Percentiles rank a stretch among this genome's conserved stretches.
These are phyloP conservation scores for Schlechtendalia chinensis DNA, from an alignment of 1,140 invertebrate genomes.

Conservation along the genomic window DNA sequence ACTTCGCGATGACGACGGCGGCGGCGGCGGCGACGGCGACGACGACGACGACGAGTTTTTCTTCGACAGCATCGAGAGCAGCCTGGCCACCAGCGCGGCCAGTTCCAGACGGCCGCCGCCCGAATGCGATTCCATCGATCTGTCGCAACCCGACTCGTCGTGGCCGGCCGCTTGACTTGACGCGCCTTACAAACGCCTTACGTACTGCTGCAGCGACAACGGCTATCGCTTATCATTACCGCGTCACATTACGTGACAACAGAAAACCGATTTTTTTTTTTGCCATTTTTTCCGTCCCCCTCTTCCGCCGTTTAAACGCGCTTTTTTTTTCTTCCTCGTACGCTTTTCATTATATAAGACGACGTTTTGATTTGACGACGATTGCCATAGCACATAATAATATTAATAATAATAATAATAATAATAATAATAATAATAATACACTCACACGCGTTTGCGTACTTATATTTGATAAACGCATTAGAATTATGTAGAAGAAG, in stretches of 20 bases:
- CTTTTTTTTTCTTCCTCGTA: background rate
- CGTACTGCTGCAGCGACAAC: too few species aligned
- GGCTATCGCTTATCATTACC: too few species aligned
- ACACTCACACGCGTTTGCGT: background rate
- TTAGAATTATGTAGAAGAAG: background rate
- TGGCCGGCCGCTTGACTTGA: background rate
- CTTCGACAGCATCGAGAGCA: slow-evolving; percentile 46
- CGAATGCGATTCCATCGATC: slow-evolving; percentile 40
- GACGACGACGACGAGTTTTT: slow-evolving; percentile 26
- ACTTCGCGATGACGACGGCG: background rate
- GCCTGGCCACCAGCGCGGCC: slow-evolving; percentile 32
- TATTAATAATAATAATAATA: too few species aligned
- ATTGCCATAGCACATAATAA: background rate
- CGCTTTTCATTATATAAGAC: background rate
- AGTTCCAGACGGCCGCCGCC: background rate
- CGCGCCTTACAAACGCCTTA: background rate
- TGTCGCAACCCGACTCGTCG: slow-evolving; percentile 40
- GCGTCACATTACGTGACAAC: background rate
- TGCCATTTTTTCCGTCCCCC: background rate
- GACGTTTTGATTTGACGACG: background rate
- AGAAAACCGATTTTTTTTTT: background rate
- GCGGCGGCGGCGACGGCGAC: background rate
- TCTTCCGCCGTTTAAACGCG: background rate
- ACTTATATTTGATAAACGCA: background rate
- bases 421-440: too few species aligned